These are phyloP conservation scores for Apodemia hepburni DNA, from an alignment of 2,888 invertebrate genomes.

Conservation along the genomic window DNA sequence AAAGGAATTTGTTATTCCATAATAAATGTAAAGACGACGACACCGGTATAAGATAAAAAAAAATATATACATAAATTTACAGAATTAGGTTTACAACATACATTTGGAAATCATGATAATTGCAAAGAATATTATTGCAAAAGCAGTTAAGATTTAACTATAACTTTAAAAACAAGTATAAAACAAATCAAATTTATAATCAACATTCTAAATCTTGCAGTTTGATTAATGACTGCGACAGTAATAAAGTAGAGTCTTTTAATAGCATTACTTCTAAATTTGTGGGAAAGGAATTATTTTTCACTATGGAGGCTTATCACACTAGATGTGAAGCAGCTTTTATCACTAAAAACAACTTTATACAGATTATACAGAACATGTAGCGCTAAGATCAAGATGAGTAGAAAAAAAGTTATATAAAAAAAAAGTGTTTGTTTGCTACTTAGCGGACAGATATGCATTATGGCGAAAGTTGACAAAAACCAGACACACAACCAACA, in stretches of 20 bases:
- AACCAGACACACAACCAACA: background rate
- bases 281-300: slow-evolving; percentile 31
- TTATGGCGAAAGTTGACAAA: background rate
- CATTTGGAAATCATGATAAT: background rate
- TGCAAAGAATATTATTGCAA: background rate
- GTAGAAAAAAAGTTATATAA: no score
- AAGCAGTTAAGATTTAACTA: background rate
- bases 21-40: background rate
- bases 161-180: slow-evolving; percentile 17
- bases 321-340: slow-evolving; percentile 17
- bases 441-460: background rate
- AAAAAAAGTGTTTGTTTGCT: background rate
- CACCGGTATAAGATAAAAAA: background rate
- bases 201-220: slow-evolving; percentile 21
- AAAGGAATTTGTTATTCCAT: slow-evolving; percentile 4
- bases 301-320: slow-evolving; percentile 22
- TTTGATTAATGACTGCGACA: slow-evolving; percentile 26
- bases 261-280: slow-evolving; percentile 30
- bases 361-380: no score
- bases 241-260: slow-evolving; percentile 25
- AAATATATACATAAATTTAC: background rate
- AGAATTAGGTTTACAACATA: background rate
- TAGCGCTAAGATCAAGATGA: no score
- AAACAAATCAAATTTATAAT: slow-evolving; percentile 20
- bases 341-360: background rate